phyloP scores from a whole-genome alignment of 2,113 vertebrate genomes.

The Martes martes region DNA sequence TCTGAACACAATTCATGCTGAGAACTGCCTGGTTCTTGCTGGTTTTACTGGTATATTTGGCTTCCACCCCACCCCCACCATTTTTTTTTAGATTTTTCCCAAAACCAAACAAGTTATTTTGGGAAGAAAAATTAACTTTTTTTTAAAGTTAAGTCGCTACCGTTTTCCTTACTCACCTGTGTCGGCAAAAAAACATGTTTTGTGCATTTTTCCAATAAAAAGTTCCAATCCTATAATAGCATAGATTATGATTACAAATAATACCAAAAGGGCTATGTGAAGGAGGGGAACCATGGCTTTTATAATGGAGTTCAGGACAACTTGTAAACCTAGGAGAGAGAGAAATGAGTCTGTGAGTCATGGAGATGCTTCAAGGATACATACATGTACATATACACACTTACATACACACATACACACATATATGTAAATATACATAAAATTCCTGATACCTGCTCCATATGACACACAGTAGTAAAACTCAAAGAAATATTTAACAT shows the following conservation, averaged over 20 bases:
- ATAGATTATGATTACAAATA: constrained; percentile 99
- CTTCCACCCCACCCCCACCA: not conserved
- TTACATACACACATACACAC: rapidly evolving
- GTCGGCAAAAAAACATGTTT: constrained; percentile 93
- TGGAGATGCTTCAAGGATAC: not conserved
- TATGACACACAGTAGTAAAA: constrained; percentile 13
- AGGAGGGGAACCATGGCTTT: constrained; percentile 99
- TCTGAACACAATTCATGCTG: not conserved
- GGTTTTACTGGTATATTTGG: not conserved
- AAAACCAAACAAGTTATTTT: not conserved
- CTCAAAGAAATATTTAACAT: not conserved
- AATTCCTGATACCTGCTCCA: not conserved
- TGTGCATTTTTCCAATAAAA: constrained; percentile 99
- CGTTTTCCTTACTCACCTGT: constrained; percentile 84
- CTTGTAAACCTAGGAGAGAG: constrained; percentile 95
- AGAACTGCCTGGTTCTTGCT: not conserved
- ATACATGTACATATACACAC: too few species aligned
- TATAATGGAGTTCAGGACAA: constrained; percentile 99
- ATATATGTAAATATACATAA: not conserved
- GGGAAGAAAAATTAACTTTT: not conserved
- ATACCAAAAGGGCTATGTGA: constrained; percentile 98
- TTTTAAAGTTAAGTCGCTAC: not conserved
- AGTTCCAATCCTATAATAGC: constrained; percentile 99
- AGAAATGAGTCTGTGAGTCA: constrained; percentile 50
- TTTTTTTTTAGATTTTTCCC: not conserved